Evolutionary conservation across 2,888 invertebrate species (phyloP), one percentile per base, ranked within the genome.

Genomic region (Mythimna impura): DNA sequence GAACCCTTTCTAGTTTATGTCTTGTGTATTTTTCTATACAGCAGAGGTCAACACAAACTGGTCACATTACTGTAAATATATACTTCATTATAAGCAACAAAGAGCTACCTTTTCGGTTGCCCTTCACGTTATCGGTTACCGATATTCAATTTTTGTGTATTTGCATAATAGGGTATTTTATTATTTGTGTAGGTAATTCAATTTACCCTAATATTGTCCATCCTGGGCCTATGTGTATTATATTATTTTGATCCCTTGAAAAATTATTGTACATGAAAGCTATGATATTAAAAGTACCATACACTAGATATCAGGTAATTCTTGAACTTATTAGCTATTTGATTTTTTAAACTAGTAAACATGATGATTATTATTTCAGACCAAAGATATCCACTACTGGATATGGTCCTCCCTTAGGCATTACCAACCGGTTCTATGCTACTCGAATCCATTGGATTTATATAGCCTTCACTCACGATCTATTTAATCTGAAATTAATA

Each of bases 81-180:
- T 70, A 71, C 54, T 77, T 50, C 54, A 75, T 70, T 66, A 63
- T 25, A 58, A 50, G 58, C 25, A 52, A 73, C 58, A 55, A 64
- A 76, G 63, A 68, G 62, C 54, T 66, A 75, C 66, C 57, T 64
- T 78, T 71, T 36, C 22, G 71, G 34, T 54, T 66, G 43, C 58
- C 61, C 61, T 58, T 66, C 66, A 63, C 60, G 47, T 75, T 82
- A 80, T 87, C 71, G 81, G 76, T 76, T 76, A 82, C 80, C 87
- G 84, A 84, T 85, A 85, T 81, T 86, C 76, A 82, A 86, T 83
- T 82, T 78, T 78, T 78, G 50, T 63, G 62, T 80, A 86, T 87
- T 87, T 82, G 76, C 86, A 86, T 87, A 86, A 85, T 83, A 72
- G 62, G 67, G 40, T 65, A 52, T 77, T 61, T 79, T 76, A 72